Evolutionary conservation across 2,113 vertebrate species (phyloP).

Genomic region (Rhinoptilus africanus): DNA sequence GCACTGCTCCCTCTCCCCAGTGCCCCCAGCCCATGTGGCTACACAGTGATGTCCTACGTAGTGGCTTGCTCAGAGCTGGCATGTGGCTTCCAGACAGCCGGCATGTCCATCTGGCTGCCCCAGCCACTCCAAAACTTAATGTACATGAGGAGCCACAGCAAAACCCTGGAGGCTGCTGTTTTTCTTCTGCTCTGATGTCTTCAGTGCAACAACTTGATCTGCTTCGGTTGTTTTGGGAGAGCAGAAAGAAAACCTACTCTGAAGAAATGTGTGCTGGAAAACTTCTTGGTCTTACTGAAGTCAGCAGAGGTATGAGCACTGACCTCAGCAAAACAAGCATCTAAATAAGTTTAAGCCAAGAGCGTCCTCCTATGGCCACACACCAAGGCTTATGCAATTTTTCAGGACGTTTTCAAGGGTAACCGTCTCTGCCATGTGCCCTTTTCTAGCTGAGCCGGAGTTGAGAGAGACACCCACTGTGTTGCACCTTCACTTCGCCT

Average conservation of each 20-base stretch:
- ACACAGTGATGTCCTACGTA: rapidly evolving
- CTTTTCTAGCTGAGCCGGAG: neutral
- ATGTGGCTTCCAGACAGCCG: neutral
- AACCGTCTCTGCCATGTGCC: neutral
- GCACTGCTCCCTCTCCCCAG: neutral
- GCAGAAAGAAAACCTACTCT: neutral
- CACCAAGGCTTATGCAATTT: neutral
- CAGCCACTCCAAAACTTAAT: neutral
- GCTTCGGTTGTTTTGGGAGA: neutral
- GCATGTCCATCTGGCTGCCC: neutral
- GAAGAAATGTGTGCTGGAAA: neutral
- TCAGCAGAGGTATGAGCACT: neutral
- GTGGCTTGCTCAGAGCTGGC: neutral
- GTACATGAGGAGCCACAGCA: rapidly evolving
- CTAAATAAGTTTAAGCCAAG: neutral
- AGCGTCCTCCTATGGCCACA: neutral
- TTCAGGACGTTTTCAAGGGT: neutral
- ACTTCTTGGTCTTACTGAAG: neutral
- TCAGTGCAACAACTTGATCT: neutral
- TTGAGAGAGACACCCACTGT: rapidly evolving
- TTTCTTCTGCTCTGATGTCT: neutral
- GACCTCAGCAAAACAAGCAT: neutral
- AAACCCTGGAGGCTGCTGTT: neutral
- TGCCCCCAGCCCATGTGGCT: neutral
- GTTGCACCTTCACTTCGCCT: neutral